These are phyloP conservation scores for Baronia brevicornis DNA, from an alignment of 2,888 invertebrate genomes.

Conservation along the genomic window DNA sequence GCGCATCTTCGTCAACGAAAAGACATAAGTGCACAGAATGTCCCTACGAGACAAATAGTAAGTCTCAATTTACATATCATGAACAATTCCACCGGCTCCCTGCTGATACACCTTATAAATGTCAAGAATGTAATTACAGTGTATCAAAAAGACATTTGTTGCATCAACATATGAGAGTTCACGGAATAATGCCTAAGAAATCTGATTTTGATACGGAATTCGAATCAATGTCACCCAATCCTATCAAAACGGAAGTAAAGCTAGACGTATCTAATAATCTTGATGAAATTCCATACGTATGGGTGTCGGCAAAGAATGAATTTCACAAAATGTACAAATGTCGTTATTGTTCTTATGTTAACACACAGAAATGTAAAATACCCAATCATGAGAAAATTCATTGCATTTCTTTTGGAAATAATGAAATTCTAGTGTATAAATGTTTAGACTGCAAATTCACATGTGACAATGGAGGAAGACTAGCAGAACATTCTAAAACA, in stretches of 20 bases:
- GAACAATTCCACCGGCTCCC: slow-evolving; percentile 87
- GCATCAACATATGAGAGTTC: slow-evolving; percentile 88
- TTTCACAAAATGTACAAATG: slow-evolving; percentile 90
- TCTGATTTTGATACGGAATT: slow-evolving; percentile 57
- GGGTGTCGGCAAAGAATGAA: slow-evolving; percentile 83
- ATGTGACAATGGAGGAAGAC: slow-evolving; percentile 81
- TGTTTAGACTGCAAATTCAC: slow-evolving; percentile 88
- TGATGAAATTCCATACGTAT: slow-evolving; percentile 82
- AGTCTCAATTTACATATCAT: slow-evolving; percentile 90
- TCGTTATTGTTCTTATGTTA: slow-evolving; percentile 88
- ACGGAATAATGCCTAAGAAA: slow-evolving; percentile 73
- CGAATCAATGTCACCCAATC: slow-evolving; percentile 38
- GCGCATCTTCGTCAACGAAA: slow-evolving; percentile 64
- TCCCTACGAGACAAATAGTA: slow-evolving; percentile 90
- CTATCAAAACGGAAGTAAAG: slow-evolving; percentile 33
- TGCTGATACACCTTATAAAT: slow-evolving; percentile 85
- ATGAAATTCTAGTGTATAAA: slow-evolving; percentile 72
- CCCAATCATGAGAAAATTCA: slow-evolving; percentile 91
- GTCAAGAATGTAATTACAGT: slow-evolving; percentile 87
- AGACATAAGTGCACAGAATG: slow-evolving; percentile 87
- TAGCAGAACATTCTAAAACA: slow-evolving; percentile 84
- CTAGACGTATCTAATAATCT: slow-evolving; percentile 42
- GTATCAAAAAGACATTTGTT: slow-evolving; percentile 87
- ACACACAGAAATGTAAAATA: slow-evolving; percentile 86
- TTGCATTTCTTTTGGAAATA: slow-evolving; percentile 63